These are phyloP conservation scores for Sarcophaga caerulescens DNA, from an alignment of 2,888 invertebrate genomes.

Conservation along the genomic window DNA sequence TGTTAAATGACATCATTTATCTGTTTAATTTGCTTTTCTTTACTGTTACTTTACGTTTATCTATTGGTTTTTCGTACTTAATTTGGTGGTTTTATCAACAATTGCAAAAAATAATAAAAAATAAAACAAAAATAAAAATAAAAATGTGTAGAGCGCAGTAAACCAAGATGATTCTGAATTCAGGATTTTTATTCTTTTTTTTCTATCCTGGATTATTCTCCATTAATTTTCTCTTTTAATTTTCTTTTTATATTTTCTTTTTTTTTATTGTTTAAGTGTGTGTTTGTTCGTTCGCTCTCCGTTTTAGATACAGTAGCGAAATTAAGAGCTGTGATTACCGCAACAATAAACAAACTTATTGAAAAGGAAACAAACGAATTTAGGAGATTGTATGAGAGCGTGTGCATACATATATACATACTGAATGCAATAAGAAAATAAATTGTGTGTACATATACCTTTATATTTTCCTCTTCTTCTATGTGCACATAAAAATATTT, in stretches of 20 bases:
- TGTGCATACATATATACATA: too few relatives aligned
- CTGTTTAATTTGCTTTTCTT: constrained; percentile 60
- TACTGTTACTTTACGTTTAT: constrained; percentile 61
- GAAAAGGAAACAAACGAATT: constrained; percentile 63
- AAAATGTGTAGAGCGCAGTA: too few relatives aligned
- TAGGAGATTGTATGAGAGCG: neutral
- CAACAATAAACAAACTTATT: constrained; percentile 67
- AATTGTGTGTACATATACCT: too few relatives aligned
- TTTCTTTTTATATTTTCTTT: neutral
- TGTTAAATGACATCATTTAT: constrained; percentile 66
- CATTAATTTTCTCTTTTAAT: neutral
- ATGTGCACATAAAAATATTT: too few relatives aligned
- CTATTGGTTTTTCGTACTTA: constrained; percentile 64
- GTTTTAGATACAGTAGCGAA: constrained; percentile 48
- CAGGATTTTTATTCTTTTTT: too few relatives aligned
- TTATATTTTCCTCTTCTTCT: too few relatives aligned
- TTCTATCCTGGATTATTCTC: too few relatives aligned
- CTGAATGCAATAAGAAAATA: too few relatives aligned
- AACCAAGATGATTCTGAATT: too few relatives aligned
- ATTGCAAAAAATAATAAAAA: constrained; percentile 6
- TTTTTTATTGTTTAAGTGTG: too few relatives aligned
- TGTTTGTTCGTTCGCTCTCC: neutral
- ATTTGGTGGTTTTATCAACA: constrained; percentile 61
- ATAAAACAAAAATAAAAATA: neutral
- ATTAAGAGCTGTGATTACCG: constrained; percentile 65